Percentiles rank a stretch among this genome's conserved stretches.
These are phyloP conservation scores for Synergus itoensis DNA, from an alignment of 2,888 invertebrate genomes.

Conservation along the genomic window DNA sequence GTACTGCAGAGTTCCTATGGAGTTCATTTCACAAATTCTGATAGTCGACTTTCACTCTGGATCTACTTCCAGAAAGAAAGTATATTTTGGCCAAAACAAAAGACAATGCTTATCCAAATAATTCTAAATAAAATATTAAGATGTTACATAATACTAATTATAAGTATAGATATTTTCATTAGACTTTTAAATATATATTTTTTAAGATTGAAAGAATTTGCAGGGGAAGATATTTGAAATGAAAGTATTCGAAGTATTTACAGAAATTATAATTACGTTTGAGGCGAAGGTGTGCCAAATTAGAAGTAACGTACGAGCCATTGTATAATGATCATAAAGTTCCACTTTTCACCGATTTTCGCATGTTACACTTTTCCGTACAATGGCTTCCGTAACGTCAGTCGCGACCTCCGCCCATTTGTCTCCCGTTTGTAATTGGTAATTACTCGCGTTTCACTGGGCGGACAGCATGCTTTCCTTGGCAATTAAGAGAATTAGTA, in stretches of 20 bases:
- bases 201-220: neutral
- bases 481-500: slow-evolving; percentile 41
- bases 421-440: slow-evolving; percentile 37
- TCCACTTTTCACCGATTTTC: slow-evolving; percentile 36
- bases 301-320: neutral
- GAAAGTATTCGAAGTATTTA: neutral
- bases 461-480: slow-evolving; percentile 31
- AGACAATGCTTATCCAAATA: neutral
- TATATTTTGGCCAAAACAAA: neutral
- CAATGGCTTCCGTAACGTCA: slow-evolving; percentile 26
- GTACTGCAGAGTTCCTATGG: neutral
- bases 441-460: slow-evolving; percentile 40
- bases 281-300: neutral
- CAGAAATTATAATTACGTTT: slow-evolving; percentile 2
- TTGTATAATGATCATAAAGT: slow-evolving; percentile 35
- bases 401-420: slow-evolving; percentile 41
- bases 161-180: neutral
- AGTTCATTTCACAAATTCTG: slow-evolving; percentile 5
- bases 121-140: neutral
- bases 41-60: slow-evolving; percentile 6
- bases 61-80: neutral
- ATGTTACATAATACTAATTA: neutral
- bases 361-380: slow-evolving; percentile 34
- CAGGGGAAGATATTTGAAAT: no score
- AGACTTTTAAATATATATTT: neutral